A percentile compares a stretch with the other conserved stretches of the same genome.
Evolutionary conservation across 1,140 invertebrate species (phyloP).

Genomic region (Drosophila seguyi): DNA sequence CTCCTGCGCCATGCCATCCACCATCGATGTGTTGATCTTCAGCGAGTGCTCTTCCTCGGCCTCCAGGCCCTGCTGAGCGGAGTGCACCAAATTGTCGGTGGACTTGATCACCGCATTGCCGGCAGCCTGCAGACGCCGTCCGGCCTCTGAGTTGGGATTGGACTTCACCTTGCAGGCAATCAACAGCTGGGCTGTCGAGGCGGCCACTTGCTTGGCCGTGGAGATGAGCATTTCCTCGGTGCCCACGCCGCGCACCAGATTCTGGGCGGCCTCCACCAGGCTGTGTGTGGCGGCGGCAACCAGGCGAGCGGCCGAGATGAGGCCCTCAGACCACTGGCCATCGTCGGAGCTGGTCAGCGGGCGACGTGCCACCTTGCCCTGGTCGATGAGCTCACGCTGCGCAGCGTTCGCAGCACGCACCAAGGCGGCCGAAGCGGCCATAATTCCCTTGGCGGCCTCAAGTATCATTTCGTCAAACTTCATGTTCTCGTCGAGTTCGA

Average conservation of each 20-base stretch:
- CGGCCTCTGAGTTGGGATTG: conserved; percentile 96
- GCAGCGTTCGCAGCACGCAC: conserved; percentile 98
- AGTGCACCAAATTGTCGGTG: conserved; percentile 97
- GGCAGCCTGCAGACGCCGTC: conserved; percentile 96
- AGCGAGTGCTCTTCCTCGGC: conserved; percentile 96
- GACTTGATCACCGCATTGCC: conserved; percentile 99
- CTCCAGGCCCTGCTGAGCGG: conserved; percentile 96
- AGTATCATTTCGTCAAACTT: conserved; percentile 99
- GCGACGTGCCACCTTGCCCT: conserved; percentile 92
- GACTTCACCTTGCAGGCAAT: conserved; percentile 99
- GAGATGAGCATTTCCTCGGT: conserved; percentile 98
- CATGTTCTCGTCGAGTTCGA: conserved; percentile 95
- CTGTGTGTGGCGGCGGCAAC: conserved; percentile 99
- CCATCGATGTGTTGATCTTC: conserved; percentile 95
- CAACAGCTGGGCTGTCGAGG: conserved; percentile 97
- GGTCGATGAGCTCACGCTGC: conserved; percentile 96
- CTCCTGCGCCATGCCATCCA: conserved; percentile 96
- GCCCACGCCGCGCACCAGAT: conserved; percentile 96
- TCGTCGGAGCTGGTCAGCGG: conserved; percentile 95
- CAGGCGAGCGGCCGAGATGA: conserved; percentile 97
- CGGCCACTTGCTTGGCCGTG: conserved; percentile 98
- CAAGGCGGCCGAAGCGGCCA: conserved; percentile 97
- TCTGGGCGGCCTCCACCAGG: conserved; percentile 98
- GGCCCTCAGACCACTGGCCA: conserved; percentile 99
- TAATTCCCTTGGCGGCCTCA: conserved; percentile 98